These are phyloP conservation scores for Stomatorhinus ivindoensis DNA, from an alignment of 2,113 vertebrate species.

Conservation along the genomic window DNA sequence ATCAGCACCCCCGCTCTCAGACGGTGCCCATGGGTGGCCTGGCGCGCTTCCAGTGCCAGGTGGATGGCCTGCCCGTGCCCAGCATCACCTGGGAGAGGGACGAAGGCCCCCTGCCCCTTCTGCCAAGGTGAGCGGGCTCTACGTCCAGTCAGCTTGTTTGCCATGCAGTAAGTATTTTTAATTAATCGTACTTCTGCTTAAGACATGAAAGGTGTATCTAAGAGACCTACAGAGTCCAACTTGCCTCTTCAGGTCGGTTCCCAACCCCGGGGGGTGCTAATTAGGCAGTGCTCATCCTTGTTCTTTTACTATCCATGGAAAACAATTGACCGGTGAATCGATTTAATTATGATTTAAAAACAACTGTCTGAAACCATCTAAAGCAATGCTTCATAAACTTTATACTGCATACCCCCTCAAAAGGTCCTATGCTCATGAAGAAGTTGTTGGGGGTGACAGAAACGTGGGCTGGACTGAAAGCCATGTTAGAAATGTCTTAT, in stretches of 20 bases:
- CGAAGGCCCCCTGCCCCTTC: constrained; percentile 54
- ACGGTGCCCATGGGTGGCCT: constrained; percentile 66
- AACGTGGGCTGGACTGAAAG: too few relatives aligned
- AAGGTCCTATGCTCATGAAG: too few relatives aligned
- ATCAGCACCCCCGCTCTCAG: constrained; percentile 73
- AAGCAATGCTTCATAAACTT: too few relatives aligned
- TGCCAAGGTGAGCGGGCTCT: constrained; percentile 65
- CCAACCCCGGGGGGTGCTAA: too few relatives aligned
- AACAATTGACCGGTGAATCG: too few relatives aligned
- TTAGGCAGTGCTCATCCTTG: background rate
- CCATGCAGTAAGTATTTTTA: too few relatives aligned
- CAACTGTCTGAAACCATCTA: too few relatives aligned
- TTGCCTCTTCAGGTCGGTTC: background rate
- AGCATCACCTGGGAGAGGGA: constrained; percentile 88
- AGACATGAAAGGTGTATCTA: background rate
- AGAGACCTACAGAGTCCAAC: background rate
- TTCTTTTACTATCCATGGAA: background rate
- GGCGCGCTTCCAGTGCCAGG: constrained; percentile 80
- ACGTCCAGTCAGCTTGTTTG: background rate
- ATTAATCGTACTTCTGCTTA: background rate
- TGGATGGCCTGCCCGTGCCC: constrained; percentile 78
- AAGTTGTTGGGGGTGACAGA: too few relatives aligned
- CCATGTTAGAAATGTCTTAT: too few relatives aligned
- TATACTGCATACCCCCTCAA: too few relatives aligned
- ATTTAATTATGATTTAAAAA: too few relatives aligned